These are phyloP conservation scores for Ectemnius cavifrons DNA, from an alignment of 2,888 invertebrate genomes.

Conservation along the genomic window DNA sequence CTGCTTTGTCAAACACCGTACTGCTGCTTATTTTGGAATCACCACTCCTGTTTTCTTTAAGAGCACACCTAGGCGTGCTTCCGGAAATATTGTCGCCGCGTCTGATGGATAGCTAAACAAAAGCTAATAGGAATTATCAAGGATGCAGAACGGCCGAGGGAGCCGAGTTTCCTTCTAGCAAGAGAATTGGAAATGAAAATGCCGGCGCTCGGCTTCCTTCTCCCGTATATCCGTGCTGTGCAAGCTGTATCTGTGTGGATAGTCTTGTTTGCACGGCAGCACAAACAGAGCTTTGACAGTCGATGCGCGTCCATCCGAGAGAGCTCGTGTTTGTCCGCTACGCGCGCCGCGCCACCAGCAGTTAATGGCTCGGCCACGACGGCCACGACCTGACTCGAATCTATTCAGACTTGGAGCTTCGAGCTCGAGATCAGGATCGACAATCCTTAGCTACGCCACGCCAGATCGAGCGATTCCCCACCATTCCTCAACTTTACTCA, in stretches of 20 bases:
- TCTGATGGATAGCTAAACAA: constrained; percentile 21
- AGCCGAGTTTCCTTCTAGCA: not conserved
- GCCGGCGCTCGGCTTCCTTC: not conserved
- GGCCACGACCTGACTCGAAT: constrained; percentile 38
- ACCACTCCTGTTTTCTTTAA: no score
- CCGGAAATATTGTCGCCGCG: not conserved
- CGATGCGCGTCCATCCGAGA: constrained; percentile 9
- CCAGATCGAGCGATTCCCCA: no score
- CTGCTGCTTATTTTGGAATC: no score
- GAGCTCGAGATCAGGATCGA: no score
- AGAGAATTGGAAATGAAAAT: not conserved
- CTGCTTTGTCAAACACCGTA: no score
- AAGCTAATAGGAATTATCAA: not conserved
- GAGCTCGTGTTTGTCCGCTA: constrained; percentile 28
- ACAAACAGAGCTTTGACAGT: constrained; percentile 19
- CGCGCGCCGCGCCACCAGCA: not conserved
- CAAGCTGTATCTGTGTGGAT: not conserved
- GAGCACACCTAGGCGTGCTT: not conserved
- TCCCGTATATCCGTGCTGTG: not conserved
- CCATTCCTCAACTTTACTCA: no score
- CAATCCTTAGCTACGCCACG: no score
- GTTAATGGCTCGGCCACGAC: constrained; percentile 29
- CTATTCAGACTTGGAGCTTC: constrained; percentile 17
- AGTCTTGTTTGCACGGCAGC: constrained; percentile 22
- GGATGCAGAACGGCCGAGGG: constrained; percentile 1